These are phyloP conservation scores for Hypothenemus hampei DNA, from an alignment of 1,140 invertebrate genomes.

Conservation along the genomic window DNA sequence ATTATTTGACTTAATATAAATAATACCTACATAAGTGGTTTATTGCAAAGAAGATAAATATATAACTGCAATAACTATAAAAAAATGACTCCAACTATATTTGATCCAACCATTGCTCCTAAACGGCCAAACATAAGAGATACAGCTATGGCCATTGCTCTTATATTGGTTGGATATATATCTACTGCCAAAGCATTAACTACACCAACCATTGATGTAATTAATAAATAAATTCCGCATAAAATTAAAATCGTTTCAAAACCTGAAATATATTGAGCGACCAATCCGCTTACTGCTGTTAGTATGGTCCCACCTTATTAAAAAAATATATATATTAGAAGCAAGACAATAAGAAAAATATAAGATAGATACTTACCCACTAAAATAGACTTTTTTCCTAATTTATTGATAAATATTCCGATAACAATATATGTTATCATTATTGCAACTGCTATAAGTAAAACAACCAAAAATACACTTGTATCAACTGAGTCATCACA, in stretches of 20 bases:
- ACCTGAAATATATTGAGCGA: conserved; percentile 31
- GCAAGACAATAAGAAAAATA: background rate
- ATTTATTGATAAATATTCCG: conserved; percentile 48
- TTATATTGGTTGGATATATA: conserved; percentile 43
- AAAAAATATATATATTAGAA: background rate
- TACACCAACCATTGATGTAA: conserved; percentile 37
- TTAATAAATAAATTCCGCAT: conserved; percentile 38
- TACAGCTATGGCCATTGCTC: conserved; percentile 53
- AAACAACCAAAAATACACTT: conserved; percentile 49
- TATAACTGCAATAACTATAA: conserved; percentile 48
- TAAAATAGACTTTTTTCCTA: conserved; percentile 46
- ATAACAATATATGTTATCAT: conserved; percentile 49
- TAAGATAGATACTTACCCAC: conserved; percentile 18
- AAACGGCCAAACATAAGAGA: conserved; percentile 53
- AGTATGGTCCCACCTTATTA: conserved; percentile 19
- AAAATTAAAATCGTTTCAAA: conserved; percentile 31
- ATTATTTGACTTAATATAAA: background rate
- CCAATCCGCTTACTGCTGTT: conserved; percentile 29
- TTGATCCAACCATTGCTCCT: conserved; percentile 50
- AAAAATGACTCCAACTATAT: conserved; percentile 48
- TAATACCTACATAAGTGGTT: conserved; percentile 46
- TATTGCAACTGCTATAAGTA: conserved; percentile 49
- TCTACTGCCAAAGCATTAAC: conserved; percentile 43
- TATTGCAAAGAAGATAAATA: conserved; percentile 47
- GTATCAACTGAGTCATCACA: conserved; percentile 39